phyloP scores from a whole-genome alignment of 2,888 invertebrate species.

The Lingula anatina region DNA sequence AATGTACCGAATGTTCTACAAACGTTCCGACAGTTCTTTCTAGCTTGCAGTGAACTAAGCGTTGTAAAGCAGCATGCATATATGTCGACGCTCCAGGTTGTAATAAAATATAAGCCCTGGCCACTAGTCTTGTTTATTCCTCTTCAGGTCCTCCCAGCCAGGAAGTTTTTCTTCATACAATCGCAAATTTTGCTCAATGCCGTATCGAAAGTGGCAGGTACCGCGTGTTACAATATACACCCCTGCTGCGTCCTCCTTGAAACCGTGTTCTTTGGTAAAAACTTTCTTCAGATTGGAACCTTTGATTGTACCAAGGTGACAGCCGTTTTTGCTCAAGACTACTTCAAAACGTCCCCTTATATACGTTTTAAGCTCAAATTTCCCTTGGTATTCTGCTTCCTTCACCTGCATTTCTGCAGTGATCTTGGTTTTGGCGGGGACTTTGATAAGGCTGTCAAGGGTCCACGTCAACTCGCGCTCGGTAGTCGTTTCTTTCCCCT shows the following conservation, averaged over 20 bases:
- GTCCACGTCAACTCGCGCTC: conserved; percentile 52
- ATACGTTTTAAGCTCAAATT: conserved; percentile 41
- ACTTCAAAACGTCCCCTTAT: conserved; percentile 47
- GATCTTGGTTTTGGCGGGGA: conserved; percentile 39
- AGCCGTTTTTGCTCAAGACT: conserved; percentile 43
- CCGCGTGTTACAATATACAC: conserved; percentile 38
- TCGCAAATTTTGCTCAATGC: conserved; percentile 50
- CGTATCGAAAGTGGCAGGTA: conserved; percentile 50
- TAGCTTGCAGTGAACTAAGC: too few relatives aligned
- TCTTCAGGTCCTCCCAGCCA: too few relatives aligned
- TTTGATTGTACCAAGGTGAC: conserved; percentile 43
- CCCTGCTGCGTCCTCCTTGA: conserved; percentile 23
- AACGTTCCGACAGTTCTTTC: too few relatives aligned
- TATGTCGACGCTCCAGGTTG: too few relatives aligned
- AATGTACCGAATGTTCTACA: too few relatives aligned
- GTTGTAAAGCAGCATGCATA: too few relatives aligned
- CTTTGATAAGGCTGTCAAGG: conserved; percentile 47
- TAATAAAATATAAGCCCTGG: too few relatives aligned
- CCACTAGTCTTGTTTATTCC: too few relatives aligned
- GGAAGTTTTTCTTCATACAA: conserved; percentile 32
- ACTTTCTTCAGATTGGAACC: conserved; percentile 42
- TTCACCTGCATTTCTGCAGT: conserved; percentile 31
- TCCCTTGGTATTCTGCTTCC: conserved; percentile 46
- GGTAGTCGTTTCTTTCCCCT: conserved; percentile 38
- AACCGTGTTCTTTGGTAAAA: conserved; percentile 33